A percentile compares a stretch with the other conserved stretches of the same genome.
phyloP scores from a whole-genome alignment of 37 sponge, comb jelly and placozoan species.

The Beroe ovata region DNA sequence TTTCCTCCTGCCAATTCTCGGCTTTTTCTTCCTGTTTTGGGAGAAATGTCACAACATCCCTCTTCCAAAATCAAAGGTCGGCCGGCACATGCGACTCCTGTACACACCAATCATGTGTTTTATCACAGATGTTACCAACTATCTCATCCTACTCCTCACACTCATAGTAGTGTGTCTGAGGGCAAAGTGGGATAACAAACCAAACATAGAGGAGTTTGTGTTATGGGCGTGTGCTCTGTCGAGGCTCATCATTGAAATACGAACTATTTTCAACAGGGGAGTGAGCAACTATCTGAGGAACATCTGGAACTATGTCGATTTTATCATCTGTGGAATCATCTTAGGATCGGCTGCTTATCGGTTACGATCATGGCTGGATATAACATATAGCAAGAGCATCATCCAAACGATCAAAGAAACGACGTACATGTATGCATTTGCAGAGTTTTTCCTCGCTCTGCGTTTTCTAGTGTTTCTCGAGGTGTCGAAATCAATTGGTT shows the following conservation, averaged over 20 bases:
- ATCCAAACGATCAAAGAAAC: not conserved
- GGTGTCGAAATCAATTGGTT: not conserved
- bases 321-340: not conserved
- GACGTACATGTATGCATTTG: conserved; percentile 6
- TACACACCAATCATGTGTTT: not conserved
- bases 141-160: not conserved
- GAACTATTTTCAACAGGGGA: not conserved
- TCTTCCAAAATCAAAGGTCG: not conserved
- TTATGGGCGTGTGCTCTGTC: not conserved
- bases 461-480: not conserved
- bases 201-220: not conserved
- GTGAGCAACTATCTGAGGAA: not conserved
- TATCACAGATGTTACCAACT: conserved; percentile 12
- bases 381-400: not conserved
- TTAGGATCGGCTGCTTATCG: not conserved
- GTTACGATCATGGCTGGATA: not conserved
- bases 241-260: not conserved
- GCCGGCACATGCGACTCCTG: not conserved
- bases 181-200: not conserved
- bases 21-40: not conserved
- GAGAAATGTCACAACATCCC: not conserved
- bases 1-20: not conserved
- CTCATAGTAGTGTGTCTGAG: not conserved
- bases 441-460: not conserved
- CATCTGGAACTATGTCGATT: conserved; percentile 40